phyloP scores from a whole-genome alignment of 2,113 vertebrate genomes.

The Papio anubis region DNA sequence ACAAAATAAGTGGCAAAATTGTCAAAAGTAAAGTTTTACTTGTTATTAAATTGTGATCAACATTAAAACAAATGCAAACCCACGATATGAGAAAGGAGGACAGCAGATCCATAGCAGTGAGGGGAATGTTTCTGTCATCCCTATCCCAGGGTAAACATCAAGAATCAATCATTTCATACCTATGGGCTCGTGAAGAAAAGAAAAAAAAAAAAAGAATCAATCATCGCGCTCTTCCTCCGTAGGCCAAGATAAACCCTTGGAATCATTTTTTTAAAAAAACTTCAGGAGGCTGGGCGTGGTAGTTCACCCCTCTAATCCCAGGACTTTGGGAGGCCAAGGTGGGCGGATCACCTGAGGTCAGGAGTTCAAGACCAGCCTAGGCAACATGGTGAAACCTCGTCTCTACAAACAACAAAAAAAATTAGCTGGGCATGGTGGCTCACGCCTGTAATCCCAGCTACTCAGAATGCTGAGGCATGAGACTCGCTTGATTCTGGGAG shows the following conservation, averaged over 20 bases:
- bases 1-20: not conserved
- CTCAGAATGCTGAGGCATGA: too few relatives aligned
- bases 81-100: not conserved
- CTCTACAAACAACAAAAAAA: too few relatives aligned
- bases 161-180: not conserved
- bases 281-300: not conserved
- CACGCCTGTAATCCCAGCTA: too few relatives aligned
- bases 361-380: too few relatives aligned
- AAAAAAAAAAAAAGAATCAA: too few relatives aligned
- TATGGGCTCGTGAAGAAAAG: too few relatives aligned
- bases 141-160: not conserved
- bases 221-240: not conserved
- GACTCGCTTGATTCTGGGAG: too few relatives aligned
- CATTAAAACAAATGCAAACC: not conserved
- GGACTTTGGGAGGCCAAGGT: too few relatives aligned
- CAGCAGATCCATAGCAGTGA: not conserved
- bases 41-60: slow-evolving; percentile 40
- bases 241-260: not conserved
- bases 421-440: too few relatives aligned
- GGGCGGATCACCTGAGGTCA: too few relatives aligned
- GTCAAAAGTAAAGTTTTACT: slow-evolving; percentile 32
- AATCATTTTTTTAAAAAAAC: not conserved
- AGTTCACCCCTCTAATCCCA: too few relatives aligned
- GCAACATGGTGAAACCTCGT: too few relatives aligned
- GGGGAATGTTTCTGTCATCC: accelerated